Conservation (phyloP, 2,113 vertebrate genomes). For the Bambusicola thoracicus region DNA sequence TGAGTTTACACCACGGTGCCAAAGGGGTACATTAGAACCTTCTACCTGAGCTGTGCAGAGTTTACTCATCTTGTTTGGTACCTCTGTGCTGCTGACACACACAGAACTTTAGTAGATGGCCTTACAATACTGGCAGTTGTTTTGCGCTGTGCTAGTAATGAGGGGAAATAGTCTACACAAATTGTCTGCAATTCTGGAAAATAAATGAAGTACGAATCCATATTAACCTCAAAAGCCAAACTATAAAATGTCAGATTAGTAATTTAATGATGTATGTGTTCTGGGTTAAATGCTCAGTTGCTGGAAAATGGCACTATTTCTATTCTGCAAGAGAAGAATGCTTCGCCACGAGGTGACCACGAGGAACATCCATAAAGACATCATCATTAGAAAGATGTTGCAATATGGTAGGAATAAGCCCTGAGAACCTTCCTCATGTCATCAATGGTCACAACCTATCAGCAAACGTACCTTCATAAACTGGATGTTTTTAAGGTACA, state of each 20-base stretch:
- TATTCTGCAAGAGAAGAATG: background rate
- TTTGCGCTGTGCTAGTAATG: background rate
- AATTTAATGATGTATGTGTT: slow-evolving; percentile 21
- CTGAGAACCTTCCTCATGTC: background rate
- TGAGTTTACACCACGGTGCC: slow-evolving; percentile 15
- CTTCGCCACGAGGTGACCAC: background rate
- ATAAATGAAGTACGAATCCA: slow-evolving; percentile 57
- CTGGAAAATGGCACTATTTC: background rate
- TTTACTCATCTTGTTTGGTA: slow-evolving; percentile 24
- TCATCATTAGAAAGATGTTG: background rate
- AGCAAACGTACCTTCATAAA: background rate
- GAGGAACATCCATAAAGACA: background rate
- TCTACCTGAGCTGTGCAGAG: slow-evolving; percentile 8
- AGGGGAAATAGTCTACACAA: slow-evolving; percentile 38
- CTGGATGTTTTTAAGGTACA: background rate
- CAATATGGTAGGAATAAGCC: background rate
- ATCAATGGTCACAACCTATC: background rate
- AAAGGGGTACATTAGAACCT: slow-evolving; percentile 21
- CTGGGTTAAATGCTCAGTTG: background rate
- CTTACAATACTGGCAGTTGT: slow-evolving; percentile 51
- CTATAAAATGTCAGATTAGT: slow-evolving; percentile 59
- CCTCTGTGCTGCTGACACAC: slow-evolving; percentile 31
- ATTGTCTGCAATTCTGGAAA: slow-evolving; percentile 41
- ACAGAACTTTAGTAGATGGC: slow-evolving; percentile 60
- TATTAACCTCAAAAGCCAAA: slow-evolving; percentile 64